Base-by-base conservation (phyloP, 1,140 invertebrate species). In the Streblospio benedicti region DNA sequence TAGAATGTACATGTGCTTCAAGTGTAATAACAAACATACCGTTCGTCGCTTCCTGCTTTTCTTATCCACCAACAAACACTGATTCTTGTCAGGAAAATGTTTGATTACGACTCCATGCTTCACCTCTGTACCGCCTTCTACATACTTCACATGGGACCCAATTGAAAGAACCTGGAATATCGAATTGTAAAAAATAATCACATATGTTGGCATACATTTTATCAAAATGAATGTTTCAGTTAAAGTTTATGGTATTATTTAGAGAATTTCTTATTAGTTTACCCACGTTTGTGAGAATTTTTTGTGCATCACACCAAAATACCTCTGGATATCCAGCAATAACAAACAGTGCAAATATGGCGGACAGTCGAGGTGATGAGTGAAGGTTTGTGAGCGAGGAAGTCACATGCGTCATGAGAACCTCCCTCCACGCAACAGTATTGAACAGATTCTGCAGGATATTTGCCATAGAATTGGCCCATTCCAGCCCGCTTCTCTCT, bases 241-340 rank as follows among this genome's bases (percentile, higher is more conserved):
- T n/a, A 41, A 47, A 9, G 18, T 47, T 47, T 27, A 47, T 9
- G 47, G 3, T 57, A 27, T 31, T 18, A 23, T 12, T 52, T n/a
- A 57, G 23, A 32, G 47, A 41, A 57, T 9, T 28, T 5, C 14
- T 2, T 18, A 23, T 41, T 33, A 2, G n/a, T n/a, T n/a, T n/a
- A n/a, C n/a, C n/a, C n/a, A n/a, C n/a, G n/a, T n/a, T n/a, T n/a
- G n/a, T n/a, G n/a, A n/a, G n/a, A n/a, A n/a, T n/a, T n/a, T n/a
- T n/a, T n/a, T n/a, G n/a, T 28, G 32, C 1, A 49, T 35, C 31
- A 20, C 23, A 18, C 0, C 5, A 25, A 61, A 63, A 49, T 61
- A 76, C 73, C 66, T 77, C 71, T 43, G 75, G 75, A 62, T 75
- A 77, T 25, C 73, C 75, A 30, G 74, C 70, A 59, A 77, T 69